Evolutionary conservation across 53 echinoderm and acorn worm genomes (phyloP), one percentile per base, ranked within the genome.

Genomic region (Arbacia lixula): DNA sequence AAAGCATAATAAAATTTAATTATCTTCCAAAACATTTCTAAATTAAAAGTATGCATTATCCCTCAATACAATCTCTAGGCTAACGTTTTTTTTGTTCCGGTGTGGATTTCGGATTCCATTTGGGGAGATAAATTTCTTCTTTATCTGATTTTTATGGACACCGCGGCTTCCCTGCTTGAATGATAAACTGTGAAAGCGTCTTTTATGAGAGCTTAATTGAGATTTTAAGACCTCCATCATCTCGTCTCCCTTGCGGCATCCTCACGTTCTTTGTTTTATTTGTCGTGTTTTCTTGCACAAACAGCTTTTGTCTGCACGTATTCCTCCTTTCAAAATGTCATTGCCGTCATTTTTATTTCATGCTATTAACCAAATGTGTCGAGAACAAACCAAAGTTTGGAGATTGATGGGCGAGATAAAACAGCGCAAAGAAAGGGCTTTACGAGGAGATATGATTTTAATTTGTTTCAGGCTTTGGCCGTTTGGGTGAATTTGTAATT

Each of bases 191-290:
- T 22, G 34, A 19, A 33, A n/a, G 14, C 36, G 20, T 66, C 36
- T n/a, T 66, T 66, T 66, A 66, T 66, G 38, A 66, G 66, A 66
- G 21, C 66, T 66, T 66, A 66, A 66, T 66, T 36, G 66, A 36
- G 22, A 37, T 66, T 66, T 66, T 66, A 66, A 22, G 38, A 66
- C 66, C 37, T 19, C 17, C n/a, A 21, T 66, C 21, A 22, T 0
- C 38, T 35, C n/a, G 63, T 34, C 36, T 66, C 12, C 5, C n/a
- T 37, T 37, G 38, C 12, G 66, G 66, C 66, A n/a, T n/a, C n/a
- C n/a, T n/a, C n/a, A 66, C 66, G 66, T 38, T 66, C 38, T 37
- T 6, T 10, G 36, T 66, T 66, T 66, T 66, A 66, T 66, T 66
- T 27, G 66, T 66, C 31, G 38, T 66, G 36, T 20, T 65, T 66